These are phyloP conservation scores for Lochmaea capreae DNA, from an alignment of 2,888 invertebrate genomes.

Conservation along the genomic window DNA sequence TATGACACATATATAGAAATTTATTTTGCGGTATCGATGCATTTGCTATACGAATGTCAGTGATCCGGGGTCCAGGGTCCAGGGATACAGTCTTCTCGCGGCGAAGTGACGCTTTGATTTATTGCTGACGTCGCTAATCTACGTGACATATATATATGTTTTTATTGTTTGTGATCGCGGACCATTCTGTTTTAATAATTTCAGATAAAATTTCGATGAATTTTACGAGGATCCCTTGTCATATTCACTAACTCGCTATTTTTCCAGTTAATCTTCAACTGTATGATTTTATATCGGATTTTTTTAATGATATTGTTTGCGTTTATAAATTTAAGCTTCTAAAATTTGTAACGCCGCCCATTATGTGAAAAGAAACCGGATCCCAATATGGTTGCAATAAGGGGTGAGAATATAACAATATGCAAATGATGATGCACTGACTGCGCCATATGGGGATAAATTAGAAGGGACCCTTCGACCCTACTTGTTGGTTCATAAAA, in stretches of 20 bases:
- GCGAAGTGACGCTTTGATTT: constrained; percentile 66
- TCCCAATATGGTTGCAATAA: constrained; percentile 26
- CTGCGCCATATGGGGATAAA: constrained; percentile 35
- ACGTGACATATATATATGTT: constrained; percentile 65
- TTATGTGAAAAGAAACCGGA: constrained; percentile 13
- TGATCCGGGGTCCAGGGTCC: constrained; percentile 41
- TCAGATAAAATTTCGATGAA: constrained; percentile 65
- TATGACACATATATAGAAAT: constrained; percentile 64
- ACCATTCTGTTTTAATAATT: constrained; percentile 65
- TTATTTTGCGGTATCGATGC: constrained; percentile 65
- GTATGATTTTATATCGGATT: too few species aligned
- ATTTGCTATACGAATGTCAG: constrained; percentile 54
- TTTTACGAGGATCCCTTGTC: constrained; percentile 50
- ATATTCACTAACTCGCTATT: background rate
- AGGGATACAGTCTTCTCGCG: constrained; percentile 51
- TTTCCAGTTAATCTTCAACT: background rate
- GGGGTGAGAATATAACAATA: constrained; percentile 36
- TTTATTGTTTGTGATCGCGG: constrained; percentile 65
- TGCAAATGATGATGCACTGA: constrained; percentile 30
- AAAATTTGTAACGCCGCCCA: background rate
- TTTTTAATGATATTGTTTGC: background rate
- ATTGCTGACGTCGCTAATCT: constrained; percentile 67
- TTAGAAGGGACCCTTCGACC: constrained; percentile 28
- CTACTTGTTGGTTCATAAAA: constrained; percentile 32
- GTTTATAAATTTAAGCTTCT: background rate